phyloP scores from a whole-genome alignment of 2,888 invertebrate genomes.

The Rhamnusium bicolor region DNA sequence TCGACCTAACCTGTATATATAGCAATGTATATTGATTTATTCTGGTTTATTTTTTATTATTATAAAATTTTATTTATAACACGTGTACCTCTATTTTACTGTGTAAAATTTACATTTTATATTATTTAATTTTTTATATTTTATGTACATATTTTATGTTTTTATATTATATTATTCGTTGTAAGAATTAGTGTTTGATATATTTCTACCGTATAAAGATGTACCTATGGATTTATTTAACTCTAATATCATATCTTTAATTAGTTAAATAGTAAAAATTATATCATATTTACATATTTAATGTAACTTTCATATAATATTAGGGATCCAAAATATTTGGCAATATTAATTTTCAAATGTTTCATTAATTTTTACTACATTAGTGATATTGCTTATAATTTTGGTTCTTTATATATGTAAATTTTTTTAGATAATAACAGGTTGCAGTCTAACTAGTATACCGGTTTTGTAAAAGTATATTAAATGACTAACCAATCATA shows the following conservation, averaged over 20 bases:
- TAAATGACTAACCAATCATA: too few species aligned
- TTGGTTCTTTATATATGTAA: neutral
- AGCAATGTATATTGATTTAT: too few species aligned
- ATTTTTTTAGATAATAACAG: neutral
- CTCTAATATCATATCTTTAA: conserved; percentile 1
- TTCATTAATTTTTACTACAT: neutral
- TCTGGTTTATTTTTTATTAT: neutral
- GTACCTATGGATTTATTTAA: neutral
- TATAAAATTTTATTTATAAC: conserved; percentile 6
- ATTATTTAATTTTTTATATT: neutral
- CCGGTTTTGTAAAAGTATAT: too few species aligned
- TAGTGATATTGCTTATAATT: neutral
- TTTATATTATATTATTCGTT: conserved; percentile 7
- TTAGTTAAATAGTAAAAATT: neutral
- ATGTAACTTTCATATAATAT: neutral
- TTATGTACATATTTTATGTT: neutral
- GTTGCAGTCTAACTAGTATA: too few species aligned
- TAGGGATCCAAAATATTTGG: neutral
- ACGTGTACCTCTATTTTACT: conserved; percentile 5
- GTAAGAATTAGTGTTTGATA: neutral
- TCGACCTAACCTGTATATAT: neutral
- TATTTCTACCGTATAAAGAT: neutral
- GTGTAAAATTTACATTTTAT: conserved; percentile 1
- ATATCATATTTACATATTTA: neutral
- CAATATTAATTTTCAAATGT: neutral